Conservation (phyloP, 2,113 vertebrate species). For the Herpailurus yagouaroundi region DNA sequence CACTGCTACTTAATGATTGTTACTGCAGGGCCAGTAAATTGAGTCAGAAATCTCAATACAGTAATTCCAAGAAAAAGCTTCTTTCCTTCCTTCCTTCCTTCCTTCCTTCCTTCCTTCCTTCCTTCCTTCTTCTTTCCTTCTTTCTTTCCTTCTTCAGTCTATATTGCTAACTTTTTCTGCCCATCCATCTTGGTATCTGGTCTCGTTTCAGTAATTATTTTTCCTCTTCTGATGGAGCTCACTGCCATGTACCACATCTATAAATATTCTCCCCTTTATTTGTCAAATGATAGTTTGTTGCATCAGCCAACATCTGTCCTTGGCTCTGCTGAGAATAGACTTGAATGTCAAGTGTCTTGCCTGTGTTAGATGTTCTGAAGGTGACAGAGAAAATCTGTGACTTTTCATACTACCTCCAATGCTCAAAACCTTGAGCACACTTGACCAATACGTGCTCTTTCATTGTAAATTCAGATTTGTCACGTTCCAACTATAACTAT, state of each 20-base stretch:
- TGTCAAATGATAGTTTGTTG: conserved; percentile 35
- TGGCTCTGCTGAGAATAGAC: conserved; percentile 53
- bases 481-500: background rate
- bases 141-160: background rate
- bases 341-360: conserved; percentile 43
- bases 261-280: conserved; percentile 25
- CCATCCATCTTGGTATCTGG: conserved; percentile 57
- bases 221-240: conserved; percentile 66
- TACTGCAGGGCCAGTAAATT: background rate
- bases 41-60: conserved; percentile 29
- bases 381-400: background rate
- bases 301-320: conserved; percentile 64
- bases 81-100: too few species aligned
- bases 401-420: background rate
- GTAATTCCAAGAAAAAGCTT: conserved; percentile 54
- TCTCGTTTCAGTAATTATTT: conserved; percentile 69
- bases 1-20: conserved; percentile 57
- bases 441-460: background rate
- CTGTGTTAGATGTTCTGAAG: background rate
- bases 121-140: background rate
- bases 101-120: too few species aligned
- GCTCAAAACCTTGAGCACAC: background rate
- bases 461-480: background rate
- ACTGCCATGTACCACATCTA: conserved; percentile 30
- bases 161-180: conserved; percentile 50